Conservation (phyloP, 2,888 invertebrate genomes). For the Coelinius sp. region DNA sequence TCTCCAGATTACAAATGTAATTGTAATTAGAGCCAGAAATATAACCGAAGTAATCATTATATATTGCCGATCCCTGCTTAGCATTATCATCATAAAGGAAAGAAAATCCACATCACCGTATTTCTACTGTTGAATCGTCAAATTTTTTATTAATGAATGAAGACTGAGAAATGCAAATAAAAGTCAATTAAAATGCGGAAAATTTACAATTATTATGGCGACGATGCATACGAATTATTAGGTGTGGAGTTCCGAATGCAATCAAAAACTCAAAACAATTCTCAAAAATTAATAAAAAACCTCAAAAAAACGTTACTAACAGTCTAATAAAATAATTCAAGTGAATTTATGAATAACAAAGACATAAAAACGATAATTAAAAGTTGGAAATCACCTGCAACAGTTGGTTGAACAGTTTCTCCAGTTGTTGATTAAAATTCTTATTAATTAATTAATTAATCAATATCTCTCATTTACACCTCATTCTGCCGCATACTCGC, state of each 20-base stretch:
- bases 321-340: not conserved
- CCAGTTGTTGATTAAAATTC: conserved; percentile 10
- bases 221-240: not conserved
- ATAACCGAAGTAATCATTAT: no score
- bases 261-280: no score
- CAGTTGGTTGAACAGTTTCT: conserved; percentile 14
- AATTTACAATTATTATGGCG: no score
- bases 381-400: not conserved
- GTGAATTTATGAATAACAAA: not conserved
- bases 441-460: conserved; percentile 1
- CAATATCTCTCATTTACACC: conserved; percentile 96
- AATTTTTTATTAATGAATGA: no score
- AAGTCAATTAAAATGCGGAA: no score
- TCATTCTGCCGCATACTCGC: conserved; percentile 96
- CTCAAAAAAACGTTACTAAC: not conserved
- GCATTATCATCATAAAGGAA: no score
- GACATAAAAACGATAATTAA: not conserved
- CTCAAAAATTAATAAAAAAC: not conserved
- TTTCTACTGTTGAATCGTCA: no score
- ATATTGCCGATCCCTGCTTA: no score
- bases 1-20: no score
- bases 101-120: no score
- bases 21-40: no score
- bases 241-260: not conserved
- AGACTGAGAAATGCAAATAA: no score